These are phyloP conservation scores for Dendrolimus houi DNA, from an alignment of 2,888 invertebrate species.

Conservation along the genomic window DNA sequence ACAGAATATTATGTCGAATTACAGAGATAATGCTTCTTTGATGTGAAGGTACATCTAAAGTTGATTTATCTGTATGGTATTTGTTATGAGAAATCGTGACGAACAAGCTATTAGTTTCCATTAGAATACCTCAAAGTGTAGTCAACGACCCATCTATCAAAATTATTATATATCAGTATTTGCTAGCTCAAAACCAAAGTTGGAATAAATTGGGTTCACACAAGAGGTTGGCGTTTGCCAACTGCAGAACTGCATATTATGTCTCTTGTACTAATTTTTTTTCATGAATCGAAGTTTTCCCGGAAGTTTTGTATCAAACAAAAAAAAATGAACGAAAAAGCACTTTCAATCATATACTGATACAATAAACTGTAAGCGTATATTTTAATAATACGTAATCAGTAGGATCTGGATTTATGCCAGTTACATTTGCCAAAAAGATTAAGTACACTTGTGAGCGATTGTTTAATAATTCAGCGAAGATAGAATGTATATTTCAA, in stretches of 20 bases:
- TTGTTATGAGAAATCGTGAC: constrained; percentile 14
- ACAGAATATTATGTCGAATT: constrained; percentile 8
- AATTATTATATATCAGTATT: constrained; percentile 32
- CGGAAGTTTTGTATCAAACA: no score
- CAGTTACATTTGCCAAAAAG: not conserved
- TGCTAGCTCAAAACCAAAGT: constrained; percentile 28
- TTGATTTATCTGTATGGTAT: constrained; percentile 12
- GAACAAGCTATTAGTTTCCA: constrained; percentile 24
- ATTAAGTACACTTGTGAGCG: not conserved
- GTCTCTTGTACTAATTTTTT: not conserved
- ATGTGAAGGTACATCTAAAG: constrained; percentile 6
- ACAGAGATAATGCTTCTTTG: not conserved
- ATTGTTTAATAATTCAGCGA: not conserved
- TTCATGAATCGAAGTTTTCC: not conserved
- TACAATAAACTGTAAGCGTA: no score
- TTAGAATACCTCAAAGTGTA: constrained; percentile 22
- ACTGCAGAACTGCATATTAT: constrained; percentile 23
- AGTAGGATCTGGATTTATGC: not conserved
- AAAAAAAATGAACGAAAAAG: no score
- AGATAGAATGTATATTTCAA: not conserved
- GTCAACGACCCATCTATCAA: constrained; percentile 37
- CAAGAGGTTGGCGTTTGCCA: constrained; percentile 55
- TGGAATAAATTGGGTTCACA: constrained; percentile 51
- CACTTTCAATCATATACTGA: no score
- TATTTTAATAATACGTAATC: no score